These are phyloP conservation scores for Enteromius radiatus DNA, from an alignment of 2,797 vertebrate species.

Conservation along the genomic window DNA sequence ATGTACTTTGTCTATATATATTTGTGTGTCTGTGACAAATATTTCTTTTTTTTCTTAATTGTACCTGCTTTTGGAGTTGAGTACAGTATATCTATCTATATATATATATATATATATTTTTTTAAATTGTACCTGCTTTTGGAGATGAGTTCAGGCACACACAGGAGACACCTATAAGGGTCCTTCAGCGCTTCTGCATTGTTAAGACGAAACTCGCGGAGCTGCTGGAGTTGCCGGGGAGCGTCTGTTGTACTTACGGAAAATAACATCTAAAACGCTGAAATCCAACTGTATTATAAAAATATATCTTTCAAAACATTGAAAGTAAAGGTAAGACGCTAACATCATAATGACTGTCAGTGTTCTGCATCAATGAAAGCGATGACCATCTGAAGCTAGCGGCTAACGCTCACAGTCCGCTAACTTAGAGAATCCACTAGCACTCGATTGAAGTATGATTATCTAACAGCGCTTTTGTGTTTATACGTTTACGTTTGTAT, in stretches of 20 bases:
- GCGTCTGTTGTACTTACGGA: constrained; percentile 28
- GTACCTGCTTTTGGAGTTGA: too few species aligned
- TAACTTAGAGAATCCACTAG: constrained; percentile 1
- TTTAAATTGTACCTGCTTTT: neutral
- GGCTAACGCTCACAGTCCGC: constrained; percentile 36
- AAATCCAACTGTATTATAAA: constrained; percentile 13
- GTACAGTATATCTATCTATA: too few species aligned
- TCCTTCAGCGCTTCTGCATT: constrained; percentile 69
- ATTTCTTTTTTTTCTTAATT: too few species aligned
- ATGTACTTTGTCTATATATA: too few species aligned
- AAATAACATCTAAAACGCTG: constrained; percentile 19
- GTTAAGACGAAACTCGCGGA: constrained; percentile 50
- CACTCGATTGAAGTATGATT: neutral
- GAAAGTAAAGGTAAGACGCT: constrained; percentile 59
- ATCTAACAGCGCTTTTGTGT: neutral
- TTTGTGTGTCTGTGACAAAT: too few species aligned
- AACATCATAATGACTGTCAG: too few species aligned
- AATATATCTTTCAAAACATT: constrained; percentile 49
- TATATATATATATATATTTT: neutral
- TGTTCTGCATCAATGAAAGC: neutral
- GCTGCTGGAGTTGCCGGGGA: constrained; percentile 65
- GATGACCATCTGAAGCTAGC: constrained; percentile 43
- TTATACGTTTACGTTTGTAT: neutral
- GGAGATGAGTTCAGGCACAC: constrained; percentile 60
- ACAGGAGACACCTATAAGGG: constrained; percentile 55